Evolutionary conservation across 2,797 vertebrate species (phyloP).

Genomic region (Gallinago solitaria): DNA sequence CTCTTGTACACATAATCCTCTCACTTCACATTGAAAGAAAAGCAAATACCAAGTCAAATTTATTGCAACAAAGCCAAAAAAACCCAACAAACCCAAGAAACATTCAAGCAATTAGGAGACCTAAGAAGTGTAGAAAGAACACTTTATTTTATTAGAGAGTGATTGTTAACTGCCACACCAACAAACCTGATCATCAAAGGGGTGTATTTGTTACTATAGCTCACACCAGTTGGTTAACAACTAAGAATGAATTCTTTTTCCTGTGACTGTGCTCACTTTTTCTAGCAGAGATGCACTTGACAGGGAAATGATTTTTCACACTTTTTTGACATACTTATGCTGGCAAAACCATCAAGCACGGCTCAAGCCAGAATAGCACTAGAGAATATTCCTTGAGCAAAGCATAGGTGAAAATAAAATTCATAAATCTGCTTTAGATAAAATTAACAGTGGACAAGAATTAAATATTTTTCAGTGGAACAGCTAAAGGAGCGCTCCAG

Average conservation of each 20-base stretch:
- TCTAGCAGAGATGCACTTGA: neutral
- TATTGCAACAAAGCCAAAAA: neutral
- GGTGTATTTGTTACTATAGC: neutral
- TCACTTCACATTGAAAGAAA: neutral
- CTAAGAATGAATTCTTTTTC: neutral
- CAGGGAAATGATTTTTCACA: neutral
- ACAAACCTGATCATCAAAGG: neutral
- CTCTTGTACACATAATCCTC: neutral
- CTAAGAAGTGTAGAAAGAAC: neutral
- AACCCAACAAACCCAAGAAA: neutral
- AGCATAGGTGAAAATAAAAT: neutral
- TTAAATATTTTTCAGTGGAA: neutral
- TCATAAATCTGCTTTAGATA: neutral
- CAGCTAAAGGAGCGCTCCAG: neutral
- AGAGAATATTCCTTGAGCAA: neutral
- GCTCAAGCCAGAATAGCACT: neutral
- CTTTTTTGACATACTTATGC: neutral
- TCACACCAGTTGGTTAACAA: neutral
- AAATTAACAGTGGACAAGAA: neutral
- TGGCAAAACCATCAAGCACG: neutral
- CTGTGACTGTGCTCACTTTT: neutral
- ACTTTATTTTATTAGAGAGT: neutral
- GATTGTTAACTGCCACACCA: neutral
- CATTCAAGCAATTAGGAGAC: neutral
- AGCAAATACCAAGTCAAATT: neutral